phyloP scores from a whole-genome alignment of 2,113 vertebrate species.

The Ptychochromis oligacanthus region DNA sequence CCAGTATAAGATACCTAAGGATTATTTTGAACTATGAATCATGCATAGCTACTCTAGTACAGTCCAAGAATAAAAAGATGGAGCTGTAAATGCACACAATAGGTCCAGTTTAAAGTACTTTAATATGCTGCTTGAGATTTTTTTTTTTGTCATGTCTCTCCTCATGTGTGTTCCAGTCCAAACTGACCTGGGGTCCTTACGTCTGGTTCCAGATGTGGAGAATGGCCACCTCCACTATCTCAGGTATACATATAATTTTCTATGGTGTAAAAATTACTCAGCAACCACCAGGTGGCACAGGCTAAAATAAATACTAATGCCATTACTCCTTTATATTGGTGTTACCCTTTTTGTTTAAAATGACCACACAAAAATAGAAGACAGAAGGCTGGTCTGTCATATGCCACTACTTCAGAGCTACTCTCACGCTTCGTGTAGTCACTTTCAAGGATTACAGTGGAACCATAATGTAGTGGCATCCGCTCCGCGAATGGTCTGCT shows the following conservation, averaged over 20 bases:
- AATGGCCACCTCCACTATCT: slow-evolving; percentile 91
- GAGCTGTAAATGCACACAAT: too few relatives aligned
- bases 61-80: not conserved
- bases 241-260: slow-evolving; percentile 81
- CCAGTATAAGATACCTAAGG: not conserved
- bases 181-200: slow-evolving; percentile 96
- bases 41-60: not conserved
- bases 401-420: too few relatives aligned
- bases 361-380: not conserved
- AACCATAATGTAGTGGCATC: too few relatives aligned
- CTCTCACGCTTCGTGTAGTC: not conserved
- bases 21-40: not conserved
- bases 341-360: too few relatives aligned
- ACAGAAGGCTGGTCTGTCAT: not conserved
- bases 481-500: too few relatives aligned
- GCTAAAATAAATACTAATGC: not conserved
- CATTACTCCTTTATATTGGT: not conserved
- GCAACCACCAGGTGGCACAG: not conserved
- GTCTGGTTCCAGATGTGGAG: slow-evolving; percentile 98
- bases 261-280: not conserved
- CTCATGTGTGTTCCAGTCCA: slow-evolving; percentile 81
- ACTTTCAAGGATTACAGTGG: too few relatives aligned
- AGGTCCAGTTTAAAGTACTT: rapidly evolving
- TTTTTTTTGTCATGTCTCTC: not conserved
- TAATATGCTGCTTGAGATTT: not conserved